Percentiles rank a stretch among this genome's conserved stretches.
phyloP scores from a whole-genome alignment of 2,797 vertebrate species.

The Myripristis murdjan region DNA sequence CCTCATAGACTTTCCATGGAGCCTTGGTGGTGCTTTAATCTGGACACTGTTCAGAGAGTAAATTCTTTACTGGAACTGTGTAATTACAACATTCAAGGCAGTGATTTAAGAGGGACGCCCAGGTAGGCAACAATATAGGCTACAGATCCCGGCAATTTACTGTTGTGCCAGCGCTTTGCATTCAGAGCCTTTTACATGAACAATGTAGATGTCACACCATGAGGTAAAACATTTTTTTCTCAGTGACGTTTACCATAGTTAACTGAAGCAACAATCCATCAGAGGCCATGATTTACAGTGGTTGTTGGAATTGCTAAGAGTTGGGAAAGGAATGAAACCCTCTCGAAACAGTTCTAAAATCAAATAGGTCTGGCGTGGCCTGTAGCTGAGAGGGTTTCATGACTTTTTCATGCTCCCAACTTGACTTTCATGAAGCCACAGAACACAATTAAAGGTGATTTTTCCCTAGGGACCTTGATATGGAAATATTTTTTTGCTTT shows the following conservation, averaged over 20 bases:
- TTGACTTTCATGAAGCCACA: too few relatives aligned
- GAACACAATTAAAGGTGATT: too few relatives aligned
- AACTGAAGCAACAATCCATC: neutral
- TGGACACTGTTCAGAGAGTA: slow-evolving; percentile 3
- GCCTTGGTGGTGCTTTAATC: slow-evolving; percentile 9
- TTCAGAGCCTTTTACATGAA: neutral
- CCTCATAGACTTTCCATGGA: too few relatives aligned
- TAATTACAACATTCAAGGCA: slow-evolving; percentile 49
- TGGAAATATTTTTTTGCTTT: too few relatives aligned
- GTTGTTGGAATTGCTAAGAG: too few relatives aligned
- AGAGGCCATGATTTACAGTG: too few relatives aligned
- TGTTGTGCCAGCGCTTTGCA: neutral
- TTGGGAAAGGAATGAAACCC: too few relatives aligned
- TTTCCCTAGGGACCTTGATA: too few relatives aligned
- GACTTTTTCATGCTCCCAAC: too few relatives aligned
- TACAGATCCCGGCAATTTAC: neutral
- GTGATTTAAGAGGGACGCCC: slow-evolving; percentile 19
- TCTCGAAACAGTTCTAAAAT: too few relatives aligned
- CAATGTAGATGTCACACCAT: slow-evolving; percentile 47
- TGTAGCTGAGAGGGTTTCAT: too few relatives aligned
- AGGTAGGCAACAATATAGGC: neutral
- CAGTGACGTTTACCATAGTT: slow-evolving; percentile 60
- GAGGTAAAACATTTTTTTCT: slow-evolving; percentile 62
- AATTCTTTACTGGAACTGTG: slow-evolving; percentile 29
- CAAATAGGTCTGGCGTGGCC: too few relatives aligned